phyloP scores from a whole-genome alignment of 2,888 invertebrate genomes.

The Patella pellucida region DNA sequence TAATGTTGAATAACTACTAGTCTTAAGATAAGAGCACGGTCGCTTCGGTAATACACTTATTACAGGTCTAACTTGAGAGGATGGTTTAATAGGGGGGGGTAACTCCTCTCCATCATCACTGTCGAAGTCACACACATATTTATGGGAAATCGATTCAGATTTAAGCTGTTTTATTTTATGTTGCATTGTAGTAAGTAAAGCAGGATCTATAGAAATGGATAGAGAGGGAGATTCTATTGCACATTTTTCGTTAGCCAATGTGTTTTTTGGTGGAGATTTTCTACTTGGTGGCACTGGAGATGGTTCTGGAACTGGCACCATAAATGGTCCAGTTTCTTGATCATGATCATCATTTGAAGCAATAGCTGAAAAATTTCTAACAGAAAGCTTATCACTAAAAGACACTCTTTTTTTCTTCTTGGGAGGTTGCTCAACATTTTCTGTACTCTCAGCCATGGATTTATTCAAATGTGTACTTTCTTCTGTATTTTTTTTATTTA shows the following conservation, averaged over 20 bases:
- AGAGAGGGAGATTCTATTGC: not conserved
- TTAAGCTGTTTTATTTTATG: slow-evolving; percentile 1
- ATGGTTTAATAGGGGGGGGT: not conserved
- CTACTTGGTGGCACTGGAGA: too few relatives aligned
- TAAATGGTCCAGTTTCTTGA: not conserved
- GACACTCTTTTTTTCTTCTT: slow-evolving; percentile 1
- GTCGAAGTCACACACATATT: slow-evolving; percentile 7
- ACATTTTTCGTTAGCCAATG: not conserved
- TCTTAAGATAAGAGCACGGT: not conserved
- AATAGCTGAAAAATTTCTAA: not conserved
- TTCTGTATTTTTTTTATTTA: not conserved
- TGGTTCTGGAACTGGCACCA: not conserved
- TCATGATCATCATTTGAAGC: not conserved
- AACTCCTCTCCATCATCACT: slow-evolving; percentile 1
- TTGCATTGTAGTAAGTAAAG: slow-evolving; percentile 5
- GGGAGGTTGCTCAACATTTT: not conserved
- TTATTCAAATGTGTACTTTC: not conserved
- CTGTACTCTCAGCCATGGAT: not conserved
- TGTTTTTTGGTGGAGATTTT: not conserved
- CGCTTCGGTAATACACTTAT: not conserved
- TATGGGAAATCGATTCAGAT: not conserved
- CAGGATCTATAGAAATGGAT: not conserved
- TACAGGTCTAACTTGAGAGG: not conserved
- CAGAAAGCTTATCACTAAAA: not conserved
- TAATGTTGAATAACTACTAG: not conserved